phyloP scores from a whole-genome alignment of 2,113 vertebrate species.

The Leptosomus discolor region DNA sequence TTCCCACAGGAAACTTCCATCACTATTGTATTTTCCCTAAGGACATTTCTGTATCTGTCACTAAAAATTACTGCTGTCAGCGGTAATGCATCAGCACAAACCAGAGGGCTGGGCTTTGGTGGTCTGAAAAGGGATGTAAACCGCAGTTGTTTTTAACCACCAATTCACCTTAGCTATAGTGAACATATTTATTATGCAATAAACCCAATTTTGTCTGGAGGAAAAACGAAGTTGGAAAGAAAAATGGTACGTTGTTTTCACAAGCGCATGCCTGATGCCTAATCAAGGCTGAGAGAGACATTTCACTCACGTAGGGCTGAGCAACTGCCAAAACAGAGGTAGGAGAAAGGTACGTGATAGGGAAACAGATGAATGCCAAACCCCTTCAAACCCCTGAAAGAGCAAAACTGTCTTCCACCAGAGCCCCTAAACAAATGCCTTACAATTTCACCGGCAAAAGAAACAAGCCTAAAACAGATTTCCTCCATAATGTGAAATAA shows the following conservation, averaged over 20 bases:
- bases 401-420: not conserved
- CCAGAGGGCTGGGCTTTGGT: slow-evolving; percentile 30
- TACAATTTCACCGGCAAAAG: not conserved
- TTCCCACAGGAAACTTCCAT: slow-evolving; percentile 71
- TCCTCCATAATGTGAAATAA: not conserved
- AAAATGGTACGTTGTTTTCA: not conserved
- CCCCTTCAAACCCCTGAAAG: not conserved
- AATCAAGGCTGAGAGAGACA: not conserved
- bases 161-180: not conserved
- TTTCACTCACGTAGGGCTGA: not conserved
- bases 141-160: slow-evolving; percentile 5
- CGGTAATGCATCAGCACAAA: slow-evolving; percentile 18
- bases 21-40: slow-evolving; percentile 56
- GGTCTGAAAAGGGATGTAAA: slow-evolving; percentile 35
- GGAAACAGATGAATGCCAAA: not conserved
- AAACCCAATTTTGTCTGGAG: not conserved
- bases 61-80: slow-evolving; percentile 68
- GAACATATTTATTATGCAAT: not conserved
- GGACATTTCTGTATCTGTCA: slow-evolving; percentile 70
- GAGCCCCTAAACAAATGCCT: not conserved
- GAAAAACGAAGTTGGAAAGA: not conserved
- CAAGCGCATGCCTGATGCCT: not conserved
- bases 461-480: not conserved
- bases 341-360: not conserved
- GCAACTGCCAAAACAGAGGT: not conserved